Percentiles rank a stretch among this genome's conserved stretches.
Conservation (phyloP, 92 coral and sea anemone species). For the Epizoanthus fatuus region DNA sequence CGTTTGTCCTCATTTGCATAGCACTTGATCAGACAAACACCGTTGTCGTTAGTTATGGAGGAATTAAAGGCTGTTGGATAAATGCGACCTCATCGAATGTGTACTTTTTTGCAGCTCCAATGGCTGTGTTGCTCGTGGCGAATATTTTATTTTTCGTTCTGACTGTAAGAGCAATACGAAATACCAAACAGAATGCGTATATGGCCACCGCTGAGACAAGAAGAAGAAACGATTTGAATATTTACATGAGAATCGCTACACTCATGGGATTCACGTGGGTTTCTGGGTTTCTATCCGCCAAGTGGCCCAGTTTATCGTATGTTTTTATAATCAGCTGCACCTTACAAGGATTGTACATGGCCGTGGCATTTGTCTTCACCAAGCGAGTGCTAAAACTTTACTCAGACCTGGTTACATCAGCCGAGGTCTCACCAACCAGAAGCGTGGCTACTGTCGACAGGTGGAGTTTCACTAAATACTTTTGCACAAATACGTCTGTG, state of each 20-base stretch:
- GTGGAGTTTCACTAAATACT: too few relatives aligned
- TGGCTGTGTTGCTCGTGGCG: conserved; percentile 23
- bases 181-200: conserved; percentile 30
- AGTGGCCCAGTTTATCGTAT: too few relatives aligned
- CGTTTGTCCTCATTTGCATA: conserved; percentile 54
- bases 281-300: too few relatives aligned
- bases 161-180: conserved; percentile 51
- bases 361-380: conserved; percentile 62
- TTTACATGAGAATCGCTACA: conserved; percentile 54
- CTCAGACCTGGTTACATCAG: neutral
- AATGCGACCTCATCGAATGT: conserved; percentile 26
- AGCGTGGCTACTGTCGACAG: too few relatives aligned
- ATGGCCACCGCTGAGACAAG: neutral
- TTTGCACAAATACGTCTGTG: too few relatives aligned
- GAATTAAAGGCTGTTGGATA: conserved; percentile 55
- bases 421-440: neutral
- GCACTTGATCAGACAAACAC: conserved; percentile 58
- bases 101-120: conserved; percentile 62
- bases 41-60: conserved; percentile 48
- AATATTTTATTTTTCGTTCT: conserved; percentile 56
- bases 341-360: conserved; percentile 59
- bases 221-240: conserved; percentile 2
- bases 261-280: conserved; percentile 79
- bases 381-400: conserved; percentile 47
- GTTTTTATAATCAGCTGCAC: conserved; percentile 50